phyloP scores from a whole-genome alignment of 1,140 invertebrate genomes.

The Trachymyrmex septentrionalis region DNA sequence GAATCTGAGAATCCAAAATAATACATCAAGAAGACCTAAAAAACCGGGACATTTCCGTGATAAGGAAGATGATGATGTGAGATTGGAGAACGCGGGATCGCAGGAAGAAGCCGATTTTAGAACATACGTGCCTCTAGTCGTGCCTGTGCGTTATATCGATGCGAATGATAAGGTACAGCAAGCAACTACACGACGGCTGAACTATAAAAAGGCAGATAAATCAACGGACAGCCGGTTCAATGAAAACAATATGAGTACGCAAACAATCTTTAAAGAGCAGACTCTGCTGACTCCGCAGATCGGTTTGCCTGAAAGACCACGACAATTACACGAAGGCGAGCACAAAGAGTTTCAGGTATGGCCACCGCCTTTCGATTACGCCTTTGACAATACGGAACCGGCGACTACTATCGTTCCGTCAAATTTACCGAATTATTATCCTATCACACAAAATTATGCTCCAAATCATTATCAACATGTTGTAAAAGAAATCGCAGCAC shows the following conservation, averaged over 20 bases:
- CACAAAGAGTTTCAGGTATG: conserved; percentile 76
- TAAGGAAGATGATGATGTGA: conserved; percentile 36
- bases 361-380: conserved; percentile 81
- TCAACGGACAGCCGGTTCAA: not conserved
- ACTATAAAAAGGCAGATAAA: conserved; percentile 6
- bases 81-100: not conserved
- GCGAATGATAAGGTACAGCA: conserved; percentile 65
- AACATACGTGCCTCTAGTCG: conserved; percentile 73
- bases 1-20: conserved; percentile 1
- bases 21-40: not conserved
- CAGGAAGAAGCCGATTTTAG: conserved; percentile 75
- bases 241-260: not conserved
- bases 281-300: conserved; percentile 47
- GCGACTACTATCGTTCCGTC: conserved; percentile 17
- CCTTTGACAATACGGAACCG: conserved; percentile 75
- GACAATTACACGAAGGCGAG: conserved; percentile 76
- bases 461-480: conserved; percentile 38
- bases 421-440: not conserved
- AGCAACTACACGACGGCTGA: not conserved
- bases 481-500: not conserved
- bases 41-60: not conserved
- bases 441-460: not conserved
- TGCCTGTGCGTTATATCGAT: conserved; percentile 77
- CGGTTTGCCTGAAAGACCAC: conserved; percentile 59
- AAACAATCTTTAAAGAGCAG: conserved; percentile 22